Evolutionary conservation across 2,113 vertebrate genomes (phyloP).

Genomic region (Grammomys dolichurus): DNA sequence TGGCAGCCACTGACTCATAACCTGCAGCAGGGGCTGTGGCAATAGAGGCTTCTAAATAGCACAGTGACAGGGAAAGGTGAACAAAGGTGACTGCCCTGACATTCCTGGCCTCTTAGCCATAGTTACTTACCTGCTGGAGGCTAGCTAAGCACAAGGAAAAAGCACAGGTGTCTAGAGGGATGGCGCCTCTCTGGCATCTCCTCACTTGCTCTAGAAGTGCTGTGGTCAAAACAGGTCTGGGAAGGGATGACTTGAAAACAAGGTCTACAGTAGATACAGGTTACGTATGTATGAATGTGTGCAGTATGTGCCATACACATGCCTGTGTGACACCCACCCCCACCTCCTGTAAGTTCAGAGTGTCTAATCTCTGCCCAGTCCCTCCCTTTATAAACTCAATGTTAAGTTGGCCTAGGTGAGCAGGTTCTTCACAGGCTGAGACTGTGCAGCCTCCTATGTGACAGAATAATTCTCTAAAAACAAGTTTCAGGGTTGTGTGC

Average conservation of each 20-base stretch:
- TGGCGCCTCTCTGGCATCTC: background rate
- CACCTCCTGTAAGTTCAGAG: background rate
- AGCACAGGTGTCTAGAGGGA: background rate
- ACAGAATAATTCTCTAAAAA: background rate
- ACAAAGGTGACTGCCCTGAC: conserved; percentile 13
- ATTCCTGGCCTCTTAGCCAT: conserved; percentile 53
- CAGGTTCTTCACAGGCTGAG: background rate
- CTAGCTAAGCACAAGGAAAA: background rate
- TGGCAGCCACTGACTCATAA: conserved; percentile 36
- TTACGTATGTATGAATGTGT: rapidly evolving
- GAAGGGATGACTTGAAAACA: no score
- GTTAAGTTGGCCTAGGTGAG: background rate
- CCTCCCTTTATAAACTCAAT: background rate
- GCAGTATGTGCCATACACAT: no score
- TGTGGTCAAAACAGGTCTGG: rapidly evolving
- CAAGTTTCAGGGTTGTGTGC: background rate
- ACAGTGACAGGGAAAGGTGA: conserved; percentile 57
- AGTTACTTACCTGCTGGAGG: background rate
- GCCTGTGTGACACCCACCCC: background rate
- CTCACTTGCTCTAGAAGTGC: rapidly evolving
- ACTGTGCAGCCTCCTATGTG: no score
- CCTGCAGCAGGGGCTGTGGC: background rate
- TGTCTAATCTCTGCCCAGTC: background rate
- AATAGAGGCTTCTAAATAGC: conserved; percentile 30
- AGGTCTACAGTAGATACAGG: no score